Evolutionary conservation across 2,113 vertebrate genomes (phyloP).

Genomic region (Lasiurus cinereus): DNA sequence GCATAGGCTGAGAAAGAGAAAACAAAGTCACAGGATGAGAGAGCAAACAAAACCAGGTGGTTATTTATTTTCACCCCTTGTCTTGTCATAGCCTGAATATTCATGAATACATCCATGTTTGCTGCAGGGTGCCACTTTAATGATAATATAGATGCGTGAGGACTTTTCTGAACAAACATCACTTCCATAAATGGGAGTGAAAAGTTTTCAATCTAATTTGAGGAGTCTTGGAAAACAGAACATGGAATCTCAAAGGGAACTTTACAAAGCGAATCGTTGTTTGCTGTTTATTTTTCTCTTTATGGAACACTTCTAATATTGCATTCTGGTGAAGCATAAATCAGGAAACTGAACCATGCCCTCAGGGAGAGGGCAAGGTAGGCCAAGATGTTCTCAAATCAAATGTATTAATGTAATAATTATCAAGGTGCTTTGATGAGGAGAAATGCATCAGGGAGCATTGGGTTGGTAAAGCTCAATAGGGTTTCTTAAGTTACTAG

Average conservation of each 20-base stretch:
- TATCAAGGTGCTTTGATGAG: constrained; percentile 66
- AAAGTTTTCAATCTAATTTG: constrained; percentile 72
- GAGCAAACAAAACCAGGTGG: neutral
- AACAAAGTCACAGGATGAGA: neutral
- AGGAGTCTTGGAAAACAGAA: constrained; percentile 66
- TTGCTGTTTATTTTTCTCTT: constrained; percentile 67
- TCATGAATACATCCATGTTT: constrained; percentile 15
- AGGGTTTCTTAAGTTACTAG: constrained; percentile 61
- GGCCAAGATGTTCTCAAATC: constrained; percentile 65
- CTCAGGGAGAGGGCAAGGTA: constrained; percentile 36
- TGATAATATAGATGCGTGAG: constrained; percentile 55
- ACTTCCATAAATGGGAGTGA: constrained; percentile 60
- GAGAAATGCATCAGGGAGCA: constrained; percentile 17
- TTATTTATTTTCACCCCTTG: neutral
- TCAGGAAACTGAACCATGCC: constrained; percentile 57
- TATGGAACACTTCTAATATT: constrained; percentile 63
- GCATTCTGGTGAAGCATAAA: constrained; percentile 65
- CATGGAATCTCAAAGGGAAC: constrained; percentile 54
- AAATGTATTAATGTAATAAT: constrained; percentile 73
- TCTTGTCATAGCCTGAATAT: constrained; percentile 22
- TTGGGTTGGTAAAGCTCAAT: constrained; percentile 49
- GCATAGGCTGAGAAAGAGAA: neutral
- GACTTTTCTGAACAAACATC: constrained; percentile 62
- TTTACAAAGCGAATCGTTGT: constrained; percentile 71
- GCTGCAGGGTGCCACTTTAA: constrained; percentile 22